These are phyloP conservation scores for Synodontis membranacea DNA, from an alignment of 2,113 vertebrate species.

Conservation along the genomic window DNA sequence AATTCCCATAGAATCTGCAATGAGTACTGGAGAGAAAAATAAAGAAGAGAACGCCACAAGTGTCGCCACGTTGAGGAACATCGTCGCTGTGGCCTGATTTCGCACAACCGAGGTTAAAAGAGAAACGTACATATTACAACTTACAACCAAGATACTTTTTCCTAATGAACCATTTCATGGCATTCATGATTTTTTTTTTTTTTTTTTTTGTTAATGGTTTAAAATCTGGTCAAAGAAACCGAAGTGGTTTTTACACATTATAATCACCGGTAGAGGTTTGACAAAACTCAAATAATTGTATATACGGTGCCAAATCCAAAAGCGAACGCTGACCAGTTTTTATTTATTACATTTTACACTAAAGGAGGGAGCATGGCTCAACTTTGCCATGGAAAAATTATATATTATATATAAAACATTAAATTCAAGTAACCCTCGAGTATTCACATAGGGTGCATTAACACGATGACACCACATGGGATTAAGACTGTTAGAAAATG, in stretches of 20 bases:
- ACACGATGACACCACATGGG: background rate
- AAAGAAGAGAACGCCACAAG: background rate
- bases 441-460: slow-evolving; percentile 19
- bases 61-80: slow-evolving; percentile 1
- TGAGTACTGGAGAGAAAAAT: slow-evolving; percentile 6
- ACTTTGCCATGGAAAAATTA: background rate
- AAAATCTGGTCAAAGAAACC: background rate
- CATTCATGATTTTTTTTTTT: background rate
- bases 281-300: background rate
- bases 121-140: background rate
- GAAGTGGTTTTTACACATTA: background rate
- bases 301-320: background rate
- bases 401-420: background rate
- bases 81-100: background rate
- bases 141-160: background rate
- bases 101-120: background rate
- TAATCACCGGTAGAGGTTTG: background rate
- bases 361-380: background rate
- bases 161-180: background rate
- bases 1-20: background rate
- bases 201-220: background rate
- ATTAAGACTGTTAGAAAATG: slow-evolving; percentile 31
- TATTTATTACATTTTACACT: background rate
- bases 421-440: slow-evolving; percentile 26
- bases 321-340: background rate